Percentiles rank a stretch among this genome's conserved stretches.
phyloP scores from a whole-genome alignment of 2,888 invertebrate species.

The Saturnia pavonia region DNA sequence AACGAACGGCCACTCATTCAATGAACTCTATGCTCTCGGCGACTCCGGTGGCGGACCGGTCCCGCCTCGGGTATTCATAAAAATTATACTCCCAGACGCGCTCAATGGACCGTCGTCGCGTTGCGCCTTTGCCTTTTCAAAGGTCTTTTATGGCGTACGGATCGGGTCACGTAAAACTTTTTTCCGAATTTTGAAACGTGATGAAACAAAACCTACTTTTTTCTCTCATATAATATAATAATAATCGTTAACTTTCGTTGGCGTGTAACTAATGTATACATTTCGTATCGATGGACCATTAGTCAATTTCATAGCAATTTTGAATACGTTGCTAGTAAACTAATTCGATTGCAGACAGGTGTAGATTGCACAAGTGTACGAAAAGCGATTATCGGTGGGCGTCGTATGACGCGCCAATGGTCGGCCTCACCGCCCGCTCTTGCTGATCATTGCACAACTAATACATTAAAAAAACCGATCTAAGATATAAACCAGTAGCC shows the following conservation, averaged over 20 bases:
- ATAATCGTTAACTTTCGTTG: slow-evolving; percentile 41
- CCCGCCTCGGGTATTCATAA: slow-evolving; percentile 72
- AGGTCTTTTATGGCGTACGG: slow-evolving; percentile 51
- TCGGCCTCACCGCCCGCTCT: slow-evolving; percentile 24
- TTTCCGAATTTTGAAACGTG: slow-evolving; percentile 53
- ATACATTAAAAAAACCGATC: slow-evolving; percentile 27
- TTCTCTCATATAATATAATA: slow-evolving; percentile 39
- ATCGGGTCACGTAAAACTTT: slow-evolving; percentile 56
- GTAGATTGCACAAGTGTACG: slow-evolving; percentile 64
- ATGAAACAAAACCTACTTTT: slow-evolving; percentile 50
- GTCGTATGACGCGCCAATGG: slow-evolving; percentile 39
- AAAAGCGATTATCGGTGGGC: slow-evolving; percentile 48
- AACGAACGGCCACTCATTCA: slow-evolving; percentile 77
- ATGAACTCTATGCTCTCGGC: slow-evolving; percentile 71
- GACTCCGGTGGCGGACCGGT: slow-evolving; percentile 73
- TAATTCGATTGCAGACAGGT: slow-evolving; percentile 50
- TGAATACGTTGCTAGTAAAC: slow-evolving; percentile 41
- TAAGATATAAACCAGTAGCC: slow-evolving; percentile 11
- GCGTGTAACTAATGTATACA: slow-evolving; percentile 49
- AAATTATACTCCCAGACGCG: slow-evolving; percentile 71
- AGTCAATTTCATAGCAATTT: slow-evolving; percentile 52
- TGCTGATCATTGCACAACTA: slow-evolving; percentile 50
- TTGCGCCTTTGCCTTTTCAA: slow-evolving; percentile 42
- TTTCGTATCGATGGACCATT: slow-evolving; percentile 47
- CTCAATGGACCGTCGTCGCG: slow-evolving; percentile 64